Conservation (phyloP, 2,113 vertebrate genomes). For the Callithrix jacchus region DNA sequence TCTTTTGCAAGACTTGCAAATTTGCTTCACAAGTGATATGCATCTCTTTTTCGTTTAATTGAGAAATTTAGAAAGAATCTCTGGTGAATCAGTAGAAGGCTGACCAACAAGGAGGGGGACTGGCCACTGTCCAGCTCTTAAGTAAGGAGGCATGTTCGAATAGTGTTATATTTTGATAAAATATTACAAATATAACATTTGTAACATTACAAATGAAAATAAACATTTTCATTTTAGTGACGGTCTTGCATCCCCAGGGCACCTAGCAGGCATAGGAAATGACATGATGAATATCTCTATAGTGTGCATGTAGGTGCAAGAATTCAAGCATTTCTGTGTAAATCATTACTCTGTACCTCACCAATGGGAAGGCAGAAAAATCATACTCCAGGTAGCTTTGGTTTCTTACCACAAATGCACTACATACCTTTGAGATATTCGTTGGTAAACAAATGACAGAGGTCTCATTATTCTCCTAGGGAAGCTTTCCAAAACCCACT, state of each 20-base stretch:
- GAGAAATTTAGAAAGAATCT: background rate
- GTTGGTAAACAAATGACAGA: background rate
- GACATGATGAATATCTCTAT: too few relatives aligned
- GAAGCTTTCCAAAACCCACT: background rate
- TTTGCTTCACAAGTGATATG: rapidly evolving
- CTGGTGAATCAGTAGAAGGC: background rate
- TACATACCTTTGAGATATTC: too few relatives aligned
- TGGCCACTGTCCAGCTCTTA: background rate
- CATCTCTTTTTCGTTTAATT: too few relatives aligned
- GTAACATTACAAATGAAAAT: too few relatives aligned
- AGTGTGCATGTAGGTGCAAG: too few relatives aligned
- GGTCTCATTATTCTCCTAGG: rapidly evolving
- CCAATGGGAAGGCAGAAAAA: background rate
- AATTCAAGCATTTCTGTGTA: background rate
- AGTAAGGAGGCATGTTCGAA: background rate
- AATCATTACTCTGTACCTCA: background rate
- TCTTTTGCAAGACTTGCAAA: background rate
- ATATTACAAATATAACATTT: too few relatives aligned
- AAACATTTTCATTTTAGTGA: background rate
- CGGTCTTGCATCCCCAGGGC: background rate
- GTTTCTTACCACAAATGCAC: background rate
- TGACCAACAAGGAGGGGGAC: rapidly evolving
- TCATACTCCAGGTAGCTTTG: background rate
- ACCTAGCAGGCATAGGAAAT: too few relatives aligned
- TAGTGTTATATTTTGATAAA: background rate